Evolutionary conservation across 2,797 vertebrate species (phyloP).

Genomic region (Philypnodon macrostomus): DNA sequence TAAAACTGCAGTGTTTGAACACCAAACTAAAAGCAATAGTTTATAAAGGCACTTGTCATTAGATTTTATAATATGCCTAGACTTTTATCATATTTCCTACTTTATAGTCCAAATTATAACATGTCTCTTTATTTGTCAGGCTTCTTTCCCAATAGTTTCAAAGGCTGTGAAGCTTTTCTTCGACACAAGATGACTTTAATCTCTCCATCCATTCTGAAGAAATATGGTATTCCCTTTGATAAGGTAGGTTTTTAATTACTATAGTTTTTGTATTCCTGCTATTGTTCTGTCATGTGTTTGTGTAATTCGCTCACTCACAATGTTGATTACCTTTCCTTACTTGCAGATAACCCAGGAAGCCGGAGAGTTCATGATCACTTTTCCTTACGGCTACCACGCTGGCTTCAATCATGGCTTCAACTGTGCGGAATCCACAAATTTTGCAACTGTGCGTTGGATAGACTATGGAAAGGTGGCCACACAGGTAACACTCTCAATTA

Average conservation of each 20-base stretch:
- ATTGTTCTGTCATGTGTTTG: constrained; percentile 32
- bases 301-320: constrained; percentile 3
- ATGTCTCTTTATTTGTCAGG: constrained; percentile 68
- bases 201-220: constrained; percentile 93
- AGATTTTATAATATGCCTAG: too few species aligned
- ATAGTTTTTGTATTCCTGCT: not conserved
- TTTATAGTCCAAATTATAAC: constrained; percentile 1
- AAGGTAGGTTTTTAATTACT: constrained; percentile 78
- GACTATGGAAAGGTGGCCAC: constrained; percentile 95
- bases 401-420: constrained; percentile 98
- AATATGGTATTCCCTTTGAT: constrained; percentile 96
- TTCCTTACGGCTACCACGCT: constrained; percentile 95
- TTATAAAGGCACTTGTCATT: too few species aligned
- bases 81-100: too few species aligned
- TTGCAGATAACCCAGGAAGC: constrained; percentile 92
- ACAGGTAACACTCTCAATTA: constrained; percentile 77
- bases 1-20: too few species aligned
- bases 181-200: constrained; percentile 98
- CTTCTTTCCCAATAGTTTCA: constrained; percentile 93
- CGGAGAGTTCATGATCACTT: constrained; percentile 96
- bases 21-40: too few species aligned
- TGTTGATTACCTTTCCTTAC: not conserved
- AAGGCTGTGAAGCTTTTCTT: constrained; percentile 95
- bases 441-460: constrained; percentile 93
- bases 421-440: constrained; percentile 97